Conservation (phyloP, 1,140 invertebrate species). For the Rhizoglyphus robini region DNA sequence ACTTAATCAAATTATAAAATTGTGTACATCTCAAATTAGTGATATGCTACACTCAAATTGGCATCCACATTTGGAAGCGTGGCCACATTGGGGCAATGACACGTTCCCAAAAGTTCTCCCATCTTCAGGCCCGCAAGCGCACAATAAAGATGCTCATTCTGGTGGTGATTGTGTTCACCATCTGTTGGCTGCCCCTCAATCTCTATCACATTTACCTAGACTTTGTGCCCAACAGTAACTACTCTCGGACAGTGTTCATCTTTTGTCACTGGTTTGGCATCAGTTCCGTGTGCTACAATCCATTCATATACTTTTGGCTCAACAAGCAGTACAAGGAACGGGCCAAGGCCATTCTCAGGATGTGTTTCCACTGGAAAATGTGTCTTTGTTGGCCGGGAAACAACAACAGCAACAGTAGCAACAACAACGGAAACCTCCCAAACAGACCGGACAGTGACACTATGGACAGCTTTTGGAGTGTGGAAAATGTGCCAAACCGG, state of each 20-base stretch:
- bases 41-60: constrained; percentile 13
- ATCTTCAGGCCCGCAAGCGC: not conserved
- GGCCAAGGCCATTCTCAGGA: not conserved
- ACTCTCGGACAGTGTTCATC: constrained; percentile 46
- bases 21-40: not conserved
- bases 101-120: not conserved
- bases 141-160: constrained; percentile 19
- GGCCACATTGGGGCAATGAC: constrained; percentile 15
- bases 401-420: too few relatives aligned
- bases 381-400: not conserved
- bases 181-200: constrained; percentile 9
- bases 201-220: not conserved
- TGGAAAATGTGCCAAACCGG: not conserved
- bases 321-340: constrained; percentile 4
- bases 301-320: constrained; percentile 92
- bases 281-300: constrained; percentile 89
- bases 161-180: constrained; percentile 7
- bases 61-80: constrained; percentile 16
- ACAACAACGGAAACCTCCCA: too few relatives aligned
- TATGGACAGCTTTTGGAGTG: not conserved
- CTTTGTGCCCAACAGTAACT: not conserved
- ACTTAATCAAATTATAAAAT: not conserved
- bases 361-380: not conserved
- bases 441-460: not conserved
- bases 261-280: constrained; percentile 81